Evolutionary conservation across 2,113 vertebrate genomes (phyloP), one percentile per base, ranked within the genome.

Genomic region (Etheostoma cragini): DNA sequence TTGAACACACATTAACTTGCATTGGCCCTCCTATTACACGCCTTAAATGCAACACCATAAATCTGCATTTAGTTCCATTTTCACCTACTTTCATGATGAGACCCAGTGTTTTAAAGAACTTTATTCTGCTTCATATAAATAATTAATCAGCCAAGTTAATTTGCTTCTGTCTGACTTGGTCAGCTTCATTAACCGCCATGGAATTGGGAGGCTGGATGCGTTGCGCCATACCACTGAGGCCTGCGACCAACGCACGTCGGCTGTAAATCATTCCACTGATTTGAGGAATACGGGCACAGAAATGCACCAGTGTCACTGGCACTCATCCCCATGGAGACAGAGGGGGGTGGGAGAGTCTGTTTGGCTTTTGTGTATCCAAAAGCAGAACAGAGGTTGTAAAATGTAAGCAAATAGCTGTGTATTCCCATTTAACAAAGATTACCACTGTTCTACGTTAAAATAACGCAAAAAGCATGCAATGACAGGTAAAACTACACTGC

Each of bases 61-160:
- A 96, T 96, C 94, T 95, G 84, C 95, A 94, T 96, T 96, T 94
- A 92, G 92, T 96, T 96, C 91, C 94, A 96, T 96, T 96, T 97
- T 95, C 92, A 89, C 95, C 94, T 96, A 92, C 94, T 96, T 96
- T 96, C 92, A 91, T 94, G 95, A 95, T 94, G 94, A 94, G 94
- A 94, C 94, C 91, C 94, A 94, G 93, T 96, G 95, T 96, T 98
- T 97, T 97, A 96, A 96, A 96, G 96, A 94, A 96, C 96, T 97
- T 98, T 97, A 97, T 97, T 98, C 96, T 97, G 95, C 96, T 96
- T 97, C 95, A 95, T 97, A 97, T 98, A 97, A 98, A 98, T 98
- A 97, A 97, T 98, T 97, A 97, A 98, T 98, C 96, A 96, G 95
- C 95, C 94, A 95, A 96, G 96, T 97, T 97, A 97, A 99, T 99